Evolutionary conservation across 2,113 vertebrate genomes (phyloP), one percentile per base, ranked within the genome.

Genomic region (Nibea albiflora): DNA sequence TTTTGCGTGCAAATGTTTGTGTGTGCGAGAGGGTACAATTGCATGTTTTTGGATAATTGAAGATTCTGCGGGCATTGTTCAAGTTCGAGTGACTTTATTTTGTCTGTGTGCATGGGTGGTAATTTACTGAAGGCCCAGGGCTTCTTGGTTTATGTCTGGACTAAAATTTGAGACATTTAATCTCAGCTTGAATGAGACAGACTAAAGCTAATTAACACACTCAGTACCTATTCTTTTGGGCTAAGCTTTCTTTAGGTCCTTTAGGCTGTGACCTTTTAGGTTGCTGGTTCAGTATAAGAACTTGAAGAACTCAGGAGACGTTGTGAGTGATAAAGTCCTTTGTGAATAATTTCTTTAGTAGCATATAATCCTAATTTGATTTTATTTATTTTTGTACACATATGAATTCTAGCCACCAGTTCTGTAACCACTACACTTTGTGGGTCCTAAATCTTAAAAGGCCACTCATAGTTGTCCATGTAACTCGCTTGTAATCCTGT

Each of bases 31-130:
- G 76, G 14, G 35, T 46, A 62, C 46, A 67, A 39, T 73, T 75
- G 65, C 31, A 47, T 72, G 42, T 8, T 86, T 86, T 73, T 26
- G 69, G 47, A 83, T 86, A 83, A 86, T 58, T 83, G 31, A 22
- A 68, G 20, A 75, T 77, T 87, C 31, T 66, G 20, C 52, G 3
- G 22, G 44, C 17, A 64, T 74, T 79, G 72, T 89, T 84, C 49
- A 65, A 62, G 53, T 80, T 85, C 73, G 80, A 47, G 26, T 76
- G 28, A 72, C 66, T 86, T 73, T 62, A 49, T 68, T 72, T 22
- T 60, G 57, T 77, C 49, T 73, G 52, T 61, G 53, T 79, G 47
- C 35, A n/a, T 56, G 56, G 39, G 28, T 80, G 67, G 56, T 60
- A 47, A 75, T 69, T 68, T 74, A 67, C 60, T 60, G 46, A 35